Conservation (phyloP, 2,888 invertebrate species). For the Opisthograptis luteolata region DNA sequence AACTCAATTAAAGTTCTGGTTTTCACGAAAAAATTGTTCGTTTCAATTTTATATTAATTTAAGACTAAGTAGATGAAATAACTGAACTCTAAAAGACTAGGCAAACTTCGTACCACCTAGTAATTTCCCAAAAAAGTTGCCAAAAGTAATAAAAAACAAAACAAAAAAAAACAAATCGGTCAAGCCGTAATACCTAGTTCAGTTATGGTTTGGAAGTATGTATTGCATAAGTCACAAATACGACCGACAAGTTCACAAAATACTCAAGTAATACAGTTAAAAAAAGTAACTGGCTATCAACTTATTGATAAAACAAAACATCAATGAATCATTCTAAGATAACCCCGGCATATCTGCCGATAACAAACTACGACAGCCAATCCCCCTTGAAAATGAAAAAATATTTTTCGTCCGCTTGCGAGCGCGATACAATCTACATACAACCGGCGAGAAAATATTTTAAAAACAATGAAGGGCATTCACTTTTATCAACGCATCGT, state of each 20-base stretch:
- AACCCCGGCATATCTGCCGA: slow-evolving; percentile 49
- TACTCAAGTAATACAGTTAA: slow-evolving; percentile 4
- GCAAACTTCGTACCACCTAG: no score
- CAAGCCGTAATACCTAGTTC: no score
- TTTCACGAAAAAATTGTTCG: not conserved
- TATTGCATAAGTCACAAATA: no score
- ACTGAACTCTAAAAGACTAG: no score
- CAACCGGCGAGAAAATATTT: slow-evolving; percentile 70
- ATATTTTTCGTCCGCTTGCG: slow-evolving; percentile 56
- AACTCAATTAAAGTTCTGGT: slow-evolving; percentile 2
- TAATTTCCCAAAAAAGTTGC: no score
- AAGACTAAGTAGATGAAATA: no score
- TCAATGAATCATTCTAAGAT: slow-evolving; percentile 44
- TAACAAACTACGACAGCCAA: slow-evolving; percentile 59
- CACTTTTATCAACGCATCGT: slow-evolving; percentile 80
- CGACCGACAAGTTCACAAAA: not conserved
- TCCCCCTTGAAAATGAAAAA: slow-evolving; percentile 57
- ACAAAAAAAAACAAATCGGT: no score
- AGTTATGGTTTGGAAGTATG: no score
- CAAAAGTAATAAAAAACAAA: no score
- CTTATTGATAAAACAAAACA: slow-evolving; percentile 46
- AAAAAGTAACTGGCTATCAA: slow-evolving; percentile 20
- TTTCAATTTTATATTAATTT: slow-evolving; percentile 5
- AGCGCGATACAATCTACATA: slow-evolving; percentile 65
- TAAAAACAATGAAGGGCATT: slow-evolving; percentile 76